These are phyloP conservation scores for Sycophaga agraensis DNA, from an alignment of 1,140 invertebrate species.

Conservation along the genomic window DNA sequence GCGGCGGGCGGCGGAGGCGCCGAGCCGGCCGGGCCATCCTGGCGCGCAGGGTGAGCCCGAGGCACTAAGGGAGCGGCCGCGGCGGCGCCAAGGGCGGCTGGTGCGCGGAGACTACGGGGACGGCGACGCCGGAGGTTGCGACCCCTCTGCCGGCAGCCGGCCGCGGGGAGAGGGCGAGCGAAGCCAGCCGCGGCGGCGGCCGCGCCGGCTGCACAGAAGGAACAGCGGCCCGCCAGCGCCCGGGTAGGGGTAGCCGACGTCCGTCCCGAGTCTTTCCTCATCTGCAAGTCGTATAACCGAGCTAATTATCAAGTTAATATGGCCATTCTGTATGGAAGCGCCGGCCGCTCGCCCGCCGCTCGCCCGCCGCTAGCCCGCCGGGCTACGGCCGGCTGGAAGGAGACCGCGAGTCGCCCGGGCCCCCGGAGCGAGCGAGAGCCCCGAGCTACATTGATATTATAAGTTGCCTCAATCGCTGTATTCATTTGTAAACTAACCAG, in stretches of 20 bases:
- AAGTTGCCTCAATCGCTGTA: conserved; percentile 74
- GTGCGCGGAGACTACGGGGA: conserved; percentile 27
- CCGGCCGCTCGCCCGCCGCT: conserved; percentile 38
- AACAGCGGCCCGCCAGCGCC: conserved; percentile 43
- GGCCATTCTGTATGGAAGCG: conserved; percentile 68
- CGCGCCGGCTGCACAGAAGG: neutral
- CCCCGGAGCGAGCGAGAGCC: conserved; percentile 42
- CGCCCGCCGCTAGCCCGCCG: conserved; percentile 40
- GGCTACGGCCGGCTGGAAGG: neutral
- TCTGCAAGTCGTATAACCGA: conserved; percentile 87
- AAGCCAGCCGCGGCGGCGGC: conserved; percentile 39
- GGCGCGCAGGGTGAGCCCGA: conserved; percentile 8
- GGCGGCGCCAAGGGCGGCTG: no score
- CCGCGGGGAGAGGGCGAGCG: neutral
- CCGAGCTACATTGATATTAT: conserved; percentile 69
- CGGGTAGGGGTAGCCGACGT: conserved; percentile 60
- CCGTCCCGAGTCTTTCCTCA: conserved; percentile 72
- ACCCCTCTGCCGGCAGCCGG: conserved; percentile 6
- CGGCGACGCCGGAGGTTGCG: conserved; percentile 21
- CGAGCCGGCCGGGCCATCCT: conserved; percentile 6
- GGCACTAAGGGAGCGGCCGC: conserved; percentile 12
- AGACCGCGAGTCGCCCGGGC: conserved; percentile 26
- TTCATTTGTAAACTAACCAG: conserved; percentile 73
- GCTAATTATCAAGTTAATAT: conserved; percentile 89
- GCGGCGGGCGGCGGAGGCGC: conserved; percentile 25